Evolutionary conservation across 2,797 vertebrate genomes (phyloP).

Genomic region (Molossus alvarezi): DNA sequence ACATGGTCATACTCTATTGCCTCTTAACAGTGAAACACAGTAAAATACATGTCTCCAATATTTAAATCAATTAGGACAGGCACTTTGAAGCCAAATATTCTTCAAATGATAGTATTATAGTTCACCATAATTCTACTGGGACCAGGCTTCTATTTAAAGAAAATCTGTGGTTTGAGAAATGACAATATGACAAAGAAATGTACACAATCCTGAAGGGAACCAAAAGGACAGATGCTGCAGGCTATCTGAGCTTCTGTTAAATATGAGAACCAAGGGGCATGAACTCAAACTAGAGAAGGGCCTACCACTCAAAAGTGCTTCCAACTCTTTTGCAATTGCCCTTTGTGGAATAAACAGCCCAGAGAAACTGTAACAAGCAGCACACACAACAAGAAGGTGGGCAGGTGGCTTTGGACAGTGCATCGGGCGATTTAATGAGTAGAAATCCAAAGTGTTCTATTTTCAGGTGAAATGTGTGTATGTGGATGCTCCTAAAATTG

Average conservation of each 20-base stretch:
- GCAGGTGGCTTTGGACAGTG: slow-evolving; percentile 74
- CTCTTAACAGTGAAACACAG: slow-evolving; percentile 40
- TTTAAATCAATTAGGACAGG: slow-evolving; percentile 69
- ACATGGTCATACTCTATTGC: slow-evolving; percentile 35
- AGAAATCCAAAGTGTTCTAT: slow-evolving; percentile 33
- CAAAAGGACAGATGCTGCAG: slow-evolving; percentile 91
- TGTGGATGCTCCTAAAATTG: neutral
- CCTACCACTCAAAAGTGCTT: slow-evolving; percentile 88
- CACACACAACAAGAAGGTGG: slow-evolving; percentile 86
- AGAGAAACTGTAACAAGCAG: slow-evolving; percentile 88
- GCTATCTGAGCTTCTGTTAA: slow-evolving; percentile 92
- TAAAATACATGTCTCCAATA: slow-evolving; percentile 70
- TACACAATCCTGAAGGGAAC: slow-evolving; percentile 90
- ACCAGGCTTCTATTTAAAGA: slow-evolving; percentile 86
- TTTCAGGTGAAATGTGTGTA: slow-evolving; percentile 39
- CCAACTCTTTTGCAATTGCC: slow-evolving; percentile 88
- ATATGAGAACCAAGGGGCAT: slow-evolving; percentile 91
- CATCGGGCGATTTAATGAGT: slow-evolving; percentile 83
- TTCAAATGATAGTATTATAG: slow-evolving; percentile 75
- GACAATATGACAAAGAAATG: slow-evolving; percentile 88
- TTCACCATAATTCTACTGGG: slow-evolving; percentile 78
- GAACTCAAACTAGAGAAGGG: slow-evolving; percentile 90
- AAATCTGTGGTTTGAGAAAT: slow-evolving; percentile 87
- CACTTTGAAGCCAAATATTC: slow-evolving; percentile 74
- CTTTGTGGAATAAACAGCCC: slow-evolving; percentile 88